phyloP scores from a whole-genome alignment of 1,140 invertebrate genomes.

The Globodera rostochiensis region DNA sequence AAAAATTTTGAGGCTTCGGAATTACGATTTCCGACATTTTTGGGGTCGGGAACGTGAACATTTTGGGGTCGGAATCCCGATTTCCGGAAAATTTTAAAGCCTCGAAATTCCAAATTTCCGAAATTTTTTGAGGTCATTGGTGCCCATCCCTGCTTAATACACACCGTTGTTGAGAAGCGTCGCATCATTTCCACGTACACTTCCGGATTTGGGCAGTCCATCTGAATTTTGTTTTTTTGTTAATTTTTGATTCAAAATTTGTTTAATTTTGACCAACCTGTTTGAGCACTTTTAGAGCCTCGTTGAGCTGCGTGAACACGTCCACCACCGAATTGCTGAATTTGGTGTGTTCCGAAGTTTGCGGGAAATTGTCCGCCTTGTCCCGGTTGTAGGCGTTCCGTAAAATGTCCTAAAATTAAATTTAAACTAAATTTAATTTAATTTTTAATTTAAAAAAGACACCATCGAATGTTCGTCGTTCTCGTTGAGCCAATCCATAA shows the following conservation, averaged over 20 bases:
- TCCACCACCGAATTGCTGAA: constrained; percentile 99
- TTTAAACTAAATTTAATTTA: too few relatives aligned
- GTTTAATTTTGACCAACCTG: constrained; percentile 72
- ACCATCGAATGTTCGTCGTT: constrained; percentile 95
- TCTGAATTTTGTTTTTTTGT: constrained; percentile 32
- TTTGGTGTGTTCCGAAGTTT: constrained; percentile 94
- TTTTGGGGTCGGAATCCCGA: too few relatives aligned
- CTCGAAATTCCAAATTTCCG: not conserved
- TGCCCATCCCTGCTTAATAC: not conserved
- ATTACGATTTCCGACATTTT: too few relatives aligned
- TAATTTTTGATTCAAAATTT: too few relatives aligned
- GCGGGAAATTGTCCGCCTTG: constrained; percentile 98
- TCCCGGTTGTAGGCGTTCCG: constrained; percentile 97
- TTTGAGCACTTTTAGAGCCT: constrained; percentile 98
- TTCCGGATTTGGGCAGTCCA: constrained; percentile 76
- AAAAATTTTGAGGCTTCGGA: too few relatives aligned
- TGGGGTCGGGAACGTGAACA: too few relatives aligned
- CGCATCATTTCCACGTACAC: constrained; percentile 98
- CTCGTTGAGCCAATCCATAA: constrained; percentile 99
- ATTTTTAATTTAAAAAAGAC: not conserved
- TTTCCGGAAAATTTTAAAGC: too few relatives aligned
- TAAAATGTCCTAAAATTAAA: constrained; percentile 78
- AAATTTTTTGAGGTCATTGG: not conserved
- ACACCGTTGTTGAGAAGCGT: constrained; percentile 85
- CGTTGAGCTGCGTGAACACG: constrained; percentile 97